Percentiles rank a stretch among this genome's conserved stretches.
Conservation (phyloP, 2,113 vertebrate species). For the Sterna hirundo region DNA sequence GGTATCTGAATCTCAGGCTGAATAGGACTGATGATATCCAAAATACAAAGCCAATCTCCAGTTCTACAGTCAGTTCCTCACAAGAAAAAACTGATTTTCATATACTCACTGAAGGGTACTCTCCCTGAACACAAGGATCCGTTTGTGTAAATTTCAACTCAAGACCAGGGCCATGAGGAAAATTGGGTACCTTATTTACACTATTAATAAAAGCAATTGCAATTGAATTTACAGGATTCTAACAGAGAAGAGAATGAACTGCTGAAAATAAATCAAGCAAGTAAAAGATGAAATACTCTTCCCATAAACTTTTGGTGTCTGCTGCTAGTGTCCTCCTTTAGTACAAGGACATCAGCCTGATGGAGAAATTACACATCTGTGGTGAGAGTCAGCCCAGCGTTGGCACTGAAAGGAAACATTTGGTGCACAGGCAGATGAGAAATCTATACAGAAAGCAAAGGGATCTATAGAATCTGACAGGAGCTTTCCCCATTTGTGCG, state of each 20-base stretch:
- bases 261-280: neutral
- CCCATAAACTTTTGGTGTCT: neutral
- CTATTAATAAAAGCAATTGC: neutral
- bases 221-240: neutral
- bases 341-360: neutral
- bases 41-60: neutral
- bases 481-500: neutral
- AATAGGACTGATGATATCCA: neutral
- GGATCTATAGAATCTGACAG: neutral
- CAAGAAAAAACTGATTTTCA: neutral
- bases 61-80: neutral
- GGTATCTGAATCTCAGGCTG: neutral
- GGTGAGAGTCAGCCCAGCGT: neutral
- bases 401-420: neutral
- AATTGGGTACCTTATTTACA: neutral
- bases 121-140: rapidly evolving
- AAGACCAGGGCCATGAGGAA: neutral
- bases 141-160: neutral
- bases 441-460: neutral
- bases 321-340: neutral
- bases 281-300: neutral
- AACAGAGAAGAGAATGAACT: neutral
- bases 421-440: neutral
- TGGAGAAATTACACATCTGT: neutral
- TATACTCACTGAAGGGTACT: neutral